A percentile compares a stretch with the other conserved stretches of the same genome.
Conservation (phyloP, 2,113 vertebrate species). For the zebrafish (Danio rerio) region DNA sequence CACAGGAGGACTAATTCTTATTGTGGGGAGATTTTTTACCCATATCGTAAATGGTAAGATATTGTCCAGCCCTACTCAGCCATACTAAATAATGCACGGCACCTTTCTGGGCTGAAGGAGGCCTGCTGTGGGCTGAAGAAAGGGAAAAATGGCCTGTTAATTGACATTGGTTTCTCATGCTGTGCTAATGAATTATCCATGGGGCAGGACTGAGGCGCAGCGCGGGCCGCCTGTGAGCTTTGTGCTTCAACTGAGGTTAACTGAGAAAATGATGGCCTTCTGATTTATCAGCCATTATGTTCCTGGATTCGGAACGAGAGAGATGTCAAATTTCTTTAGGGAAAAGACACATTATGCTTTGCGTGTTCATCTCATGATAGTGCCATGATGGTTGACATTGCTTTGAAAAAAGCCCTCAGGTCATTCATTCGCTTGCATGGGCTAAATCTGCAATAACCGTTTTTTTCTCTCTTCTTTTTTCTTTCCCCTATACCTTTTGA, state of each 20-base stretch:
- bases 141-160: conserved; percentile 68
- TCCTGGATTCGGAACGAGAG: background rate
- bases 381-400: background rate
- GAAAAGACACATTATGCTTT: conserved; percentile 2
- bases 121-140: conserved; percentile 60
- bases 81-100: conserved; percentile 68
- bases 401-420: background rate
- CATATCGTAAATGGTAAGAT: no score
- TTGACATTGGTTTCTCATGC: conserved; percentile 73
- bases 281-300: conserved; percentile 4
- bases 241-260: conserved; percentile 16
- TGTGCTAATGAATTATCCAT: conserved; percentile 75
- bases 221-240: conserved; percentile 48
- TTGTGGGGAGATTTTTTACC: no score
- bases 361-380: background rate
- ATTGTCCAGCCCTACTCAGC: conserved; percentile 30
- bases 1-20: no score
- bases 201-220: conserved; percentile 53
- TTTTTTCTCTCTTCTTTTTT: background rate
- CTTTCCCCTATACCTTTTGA: background rate
- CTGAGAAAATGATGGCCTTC: conserved; percentile 13
- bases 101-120: conserved; percentile 51
- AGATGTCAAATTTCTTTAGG: conserved; percentile 4
- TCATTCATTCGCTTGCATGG: background rate
- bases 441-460: background rate